phyloP scores from a whole-genome alignment of 2,797 vertebrate species.

The Acanthornis magna region DNA sequence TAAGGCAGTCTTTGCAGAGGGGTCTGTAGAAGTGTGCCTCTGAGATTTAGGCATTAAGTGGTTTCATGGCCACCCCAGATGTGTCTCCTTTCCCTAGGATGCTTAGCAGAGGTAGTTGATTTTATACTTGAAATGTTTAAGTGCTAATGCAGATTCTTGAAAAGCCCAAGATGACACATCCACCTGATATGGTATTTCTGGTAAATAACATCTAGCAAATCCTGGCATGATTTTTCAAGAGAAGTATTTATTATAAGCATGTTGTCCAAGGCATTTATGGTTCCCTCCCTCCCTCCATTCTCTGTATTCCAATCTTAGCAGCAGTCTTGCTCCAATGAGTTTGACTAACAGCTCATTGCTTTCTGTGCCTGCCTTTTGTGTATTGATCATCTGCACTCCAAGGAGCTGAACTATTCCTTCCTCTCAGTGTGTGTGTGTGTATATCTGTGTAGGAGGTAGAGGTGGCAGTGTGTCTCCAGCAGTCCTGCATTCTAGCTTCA shows the following conservation, averaged over 20 bases:
- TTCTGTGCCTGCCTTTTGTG: constrained; percentile 16
- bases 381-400: not conserved
- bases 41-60: not conserved
- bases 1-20: constrained; percentile 20
- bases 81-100: not conserved
- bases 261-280: not conserved
- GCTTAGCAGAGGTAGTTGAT: not conserved
- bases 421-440: not conserved
- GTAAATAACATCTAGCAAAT: not conserved
- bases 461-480: constrained; percentile 20
- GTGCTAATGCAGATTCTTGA: not conserved
- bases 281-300: not conserved
- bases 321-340: not conserved
- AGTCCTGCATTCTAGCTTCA: not conserved
- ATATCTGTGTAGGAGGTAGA: constrained; percentile 7
- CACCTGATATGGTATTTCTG: not conserved
- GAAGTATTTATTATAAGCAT: not conserved
- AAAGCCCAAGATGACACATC: not conserved
- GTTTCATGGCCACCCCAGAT: constrained; percentile 16
- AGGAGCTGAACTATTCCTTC: not conserved
- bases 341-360: not conserved
- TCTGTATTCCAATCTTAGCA: not conserved
- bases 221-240: not conserved
- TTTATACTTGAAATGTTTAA: not conserved
- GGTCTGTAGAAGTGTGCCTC: not conserved